phyloP scores from a whole-genome alignment of 2,888 invertebrate genomes.

The Drosophila macrospina region DNA sequence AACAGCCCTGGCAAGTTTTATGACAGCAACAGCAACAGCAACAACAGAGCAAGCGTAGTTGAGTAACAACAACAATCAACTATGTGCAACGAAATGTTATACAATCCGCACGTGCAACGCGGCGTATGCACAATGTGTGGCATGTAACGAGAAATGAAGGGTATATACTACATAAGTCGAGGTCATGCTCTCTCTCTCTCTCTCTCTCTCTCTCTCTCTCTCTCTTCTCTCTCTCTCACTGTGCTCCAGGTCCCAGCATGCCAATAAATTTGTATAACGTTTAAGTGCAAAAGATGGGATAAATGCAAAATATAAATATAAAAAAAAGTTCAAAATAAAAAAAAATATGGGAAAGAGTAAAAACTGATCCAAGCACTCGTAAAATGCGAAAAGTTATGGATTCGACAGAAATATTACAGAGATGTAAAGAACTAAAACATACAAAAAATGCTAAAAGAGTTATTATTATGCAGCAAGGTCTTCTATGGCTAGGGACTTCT shows the following conservation, averaged over 20 bases:
- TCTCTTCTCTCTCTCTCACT: too few species aligned
- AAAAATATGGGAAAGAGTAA: slow-evolving; percentile 4
- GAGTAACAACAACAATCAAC: slow-evolving; percentile 23
- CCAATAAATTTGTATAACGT: slow-evolving; percentile 44
- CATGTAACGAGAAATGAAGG: slow-evolving; percentile 4
- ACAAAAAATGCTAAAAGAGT: slow-evolving; percentile 1
- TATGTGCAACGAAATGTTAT: slow-evolving; percentile 53
- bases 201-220: too few species aligned
- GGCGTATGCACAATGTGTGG: slow-evolving; percentile 61
- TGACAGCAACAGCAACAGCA: slow-evolving; percentile 38
- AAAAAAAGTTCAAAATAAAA: slow-evolving; percentile 1
- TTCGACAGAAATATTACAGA: slow-evolving; percentile 6
- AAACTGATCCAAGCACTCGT: slow-evolving; percentile 15
- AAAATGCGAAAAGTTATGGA: slow-evolving; percentile 20
- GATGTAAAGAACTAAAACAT: background rate
- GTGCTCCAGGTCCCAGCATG: slow-evolving; percentile 23
- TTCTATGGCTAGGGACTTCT: background rate
- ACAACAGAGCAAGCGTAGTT: slow-evolving; percentile 8
- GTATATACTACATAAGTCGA: slow-evolving; percentile 30
- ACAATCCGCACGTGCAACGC: slow-evolving; percentile 65
- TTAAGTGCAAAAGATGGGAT: slow-evolving; percentile 37
- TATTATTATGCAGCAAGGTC: slow-evolving; percentile 16
- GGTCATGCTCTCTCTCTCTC: slow-evolving; percentile 16
- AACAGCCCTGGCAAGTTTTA: slow-evolving; percentile 58
- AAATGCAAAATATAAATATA: slow-evolving; percentile 38